Evolutionary conservation across 2,797 vertebrate genomes (phyloP), one percentile per base, ranked within the genome.

Genomic region (Pelobates cultripes): DNA sequence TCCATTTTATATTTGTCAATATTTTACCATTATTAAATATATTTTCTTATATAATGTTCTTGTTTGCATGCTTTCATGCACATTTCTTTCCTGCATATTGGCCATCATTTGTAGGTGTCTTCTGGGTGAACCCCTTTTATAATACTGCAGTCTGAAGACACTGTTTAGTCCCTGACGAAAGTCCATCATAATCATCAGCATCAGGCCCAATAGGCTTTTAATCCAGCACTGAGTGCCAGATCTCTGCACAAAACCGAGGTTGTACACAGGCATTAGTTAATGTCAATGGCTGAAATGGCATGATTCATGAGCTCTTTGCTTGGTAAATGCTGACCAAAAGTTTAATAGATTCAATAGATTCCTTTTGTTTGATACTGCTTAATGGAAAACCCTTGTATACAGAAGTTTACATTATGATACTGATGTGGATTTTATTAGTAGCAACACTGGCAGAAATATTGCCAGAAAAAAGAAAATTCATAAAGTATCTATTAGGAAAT

Each of bases 261-360:
- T 61, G 28, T 28, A 28, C 28, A 28, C 28, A 61, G 57, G 5
- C 57, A 13, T 61, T 61, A 61, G 28, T 17, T 64, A 64, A 64
- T 4, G 61, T 64, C 61, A 64, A n/a, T 64, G 7, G n/a, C 61
- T 14, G n/a, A 64, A 64, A 64, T 64, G n/a, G n/a, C n/a, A 64
- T 64, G 61, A 64, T 64, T 40, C 61, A 64, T 40, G 10, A 64
- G 61, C 4, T 64, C n/a, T 64, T n/a, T 64, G 61, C 57, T 61
- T 61, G 57, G 14, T 61, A 61, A 61, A 61, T 61, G 57, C 57
- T 61, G 57, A 15, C 57, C 57, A 61, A 4, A 61, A 12, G 12
- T 13, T 14, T 14, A 64, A 10, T 28, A 64, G 28, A n/a, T 64
- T 64, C 17, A 64, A 64, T 17, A 64, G n/a, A 64, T 64, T 7